These are phyloP conservation scores for Proteles cristata DNA, from an alignment of 2,113 vertebrate species.

Conservation along the genomic window DNA sequence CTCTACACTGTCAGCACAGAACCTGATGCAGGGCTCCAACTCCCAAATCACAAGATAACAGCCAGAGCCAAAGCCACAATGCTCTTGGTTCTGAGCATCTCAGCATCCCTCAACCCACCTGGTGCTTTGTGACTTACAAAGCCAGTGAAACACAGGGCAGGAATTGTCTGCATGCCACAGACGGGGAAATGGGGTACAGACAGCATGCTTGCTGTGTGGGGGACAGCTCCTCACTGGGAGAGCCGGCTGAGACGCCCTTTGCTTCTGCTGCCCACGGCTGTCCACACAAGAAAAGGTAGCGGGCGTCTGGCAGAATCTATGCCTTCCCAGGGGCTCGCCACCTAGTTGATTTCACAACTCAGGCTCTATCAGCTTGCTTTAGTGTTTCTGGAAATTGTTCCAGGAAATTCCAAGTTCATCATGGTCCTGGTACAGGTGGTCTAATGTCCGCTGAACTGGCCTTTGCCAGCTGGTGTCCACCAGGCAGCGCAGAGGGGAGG, in stretches of 20 bases:
- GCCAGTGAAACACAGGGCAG: background rate
- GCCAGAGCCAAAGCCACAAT: no score
- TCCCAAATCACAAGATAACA: no score
- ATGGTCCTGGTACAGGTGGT: background rate
- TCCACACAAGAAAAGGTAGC: background rate
- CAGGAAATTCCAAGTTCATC: background rate
- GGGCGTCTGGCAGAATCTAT: background rate
- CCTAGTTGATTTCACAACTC: background rate
- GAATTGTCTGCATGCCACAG: background rate
- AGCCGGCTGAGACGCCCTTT: background rate
- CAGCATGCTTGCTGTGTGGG: accelerated
- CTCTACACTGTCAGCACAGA: no score
- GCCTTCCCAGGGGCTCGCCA: background rate
- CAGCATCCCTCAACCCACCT: background rate
- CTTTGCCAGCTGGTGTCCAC: background rate
- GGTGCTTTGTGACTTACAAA: background rate
- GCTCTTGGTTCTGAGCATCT: background rate
- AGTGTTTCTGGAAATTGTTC: background rate
- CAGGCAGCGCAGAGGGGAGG: background rate
- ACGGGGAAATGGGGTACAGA: background rate
- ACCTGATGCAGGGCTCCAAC: no score
- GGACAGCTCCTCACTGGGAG: accelerated
- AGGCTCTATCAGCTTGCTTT: background rate
- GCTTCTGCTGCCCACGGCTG: background rate
- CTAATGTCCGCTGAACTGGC: accelerated